phyloP scores from a whole-genome alignment of 2,113 vertebrate species.

The Laterallus jamaicensis region DNA sequence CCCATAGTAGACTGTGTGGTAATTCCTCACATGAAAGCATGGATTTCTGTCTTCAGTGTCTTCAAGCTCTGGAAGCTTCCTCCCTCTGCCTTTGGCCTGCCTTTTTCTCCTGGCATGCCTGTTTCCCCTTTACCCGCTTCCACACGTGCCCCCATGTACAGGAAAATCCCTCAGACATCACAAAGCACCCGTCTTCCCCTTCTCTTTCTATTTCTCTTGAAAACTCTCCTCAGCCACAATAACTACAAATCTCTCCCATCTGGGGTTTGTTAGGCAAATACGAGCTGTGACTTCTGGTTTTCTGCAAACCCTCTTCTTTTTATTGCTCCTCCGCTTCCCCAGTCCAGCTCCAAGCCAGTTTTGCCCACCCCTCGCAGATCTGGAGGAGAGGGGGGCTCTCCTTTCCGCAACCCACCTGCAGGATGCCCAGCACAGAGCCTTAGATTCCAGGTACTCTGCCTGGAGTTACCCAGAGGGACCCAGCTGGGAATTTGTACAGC shows the following conservation, averaged over 20 bases:
- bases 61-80: not conserved
- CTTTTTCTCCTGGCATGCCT: not conserved
- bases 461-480: not conserved
- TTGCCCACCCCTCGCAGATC: not conserved
- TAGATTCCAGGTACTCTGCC: not conserved
- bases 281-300: not conserved
- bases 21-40: not conserved
- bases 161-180: not conserved
- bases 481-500: not conserved
- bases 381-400: not conserved
- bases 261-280: slow-evolving; percentile 4
- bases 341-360: not conserved
- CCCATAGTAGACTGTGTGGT: not conserved
- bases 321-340: not conserved
- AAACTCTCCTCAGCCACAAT: not conserved
- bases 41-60: not conserved
- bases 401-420: not conserved
- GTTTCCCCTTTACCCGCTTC: not conserved
- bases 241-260: slow-evolving; percentile 10
- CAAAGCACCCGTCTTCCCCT: not conserved
- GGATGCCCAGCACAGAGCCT: not conserved
- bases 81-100: not conserved
- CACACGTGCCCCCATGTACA: fast-evolving
- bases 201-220: not conserved
- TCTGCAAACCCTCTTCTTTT: not conserved